Base-by-base conservation (phyloP, 2,888 invertebrate species). In the Parnassius smintheus region DNA sequence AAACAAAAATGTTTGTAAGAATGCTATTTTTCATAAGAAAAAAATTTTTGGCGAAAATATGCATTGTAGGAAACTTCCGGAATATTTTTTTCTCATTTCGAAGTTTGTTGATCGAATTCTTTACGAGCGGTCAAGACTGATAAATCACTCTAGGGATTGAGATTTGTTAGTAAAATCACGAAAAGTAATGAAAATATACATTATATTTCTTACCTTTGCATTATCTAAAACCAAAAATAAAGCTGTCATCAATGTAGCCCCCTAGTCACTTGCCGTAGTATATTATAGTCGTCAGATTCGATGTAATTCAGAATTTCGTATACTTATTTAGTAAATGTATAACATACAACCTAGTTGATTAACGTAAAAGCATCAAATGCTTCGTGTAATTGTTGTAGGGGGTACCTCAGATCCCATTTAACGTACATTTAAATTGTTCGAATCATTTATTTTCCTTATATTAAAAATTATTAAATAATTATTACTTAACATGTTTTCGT, bases 101-200 rank as follows among this genome's bases (percentile, higher is more conserved):
- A 81, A 78, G 80, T 82, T 80, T 18, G 85, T 83, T 85, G 81
- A 85, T 84, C 79, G 78, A 82, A 84, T 83, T 81, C 80, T 86
- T 85, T 84, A 82, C 86, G 89, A 88, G 90, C 90, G 82, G 84
- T 85, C 88, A 91, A 91, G 91, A 91, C 91, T 91, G 91, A 91
- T 88, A 88, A 82, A 82, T 42, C 81, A 88, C 82, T 78, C 79
- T 88, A 86, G 83, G 85, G 77, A 75, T 80, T 81, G 82, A 81
- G 86, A 85, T 84, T 83, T 83, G 83, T 86, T 83, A 81, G 83
- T 78, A 80, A 81, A 77, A 80, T 81, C 79, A 78, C 79, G 79
- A 79, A 75, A 81, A 82, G 80, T 81, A 80, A 71, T 79, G 81
- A 80, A 81, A 81, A 80, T 75, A 74, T 79, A 81, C 71, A 81